phyloP scores from a whole-genome alignment of 2,888 invertebrate species.

The Criorhina ranunculi region DNA sequence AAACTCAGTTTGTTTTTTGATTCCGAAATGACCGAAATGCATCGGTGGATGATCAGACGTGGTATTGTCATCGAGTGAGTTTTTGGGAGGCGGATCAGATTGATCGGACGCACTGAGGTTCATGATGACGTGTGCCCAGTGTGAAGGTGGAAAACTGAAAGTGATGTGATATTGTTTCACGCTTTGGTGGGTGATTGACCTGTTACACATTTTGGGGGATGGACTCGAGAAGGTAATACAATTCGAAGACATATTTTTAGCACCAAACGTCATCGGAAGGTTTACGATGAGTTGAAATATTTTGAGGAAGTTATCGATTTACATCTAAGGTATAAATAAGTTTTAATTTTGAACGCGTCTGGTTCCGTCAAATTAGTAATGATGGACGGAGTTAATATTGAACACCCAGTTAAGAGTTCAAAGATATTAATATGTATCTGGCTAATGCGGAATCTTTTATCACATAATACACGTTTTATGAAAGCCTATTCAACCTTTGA shows the following conservation, averaged over 20 bases:
- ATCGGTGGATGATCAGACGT: conserved; percentile 29
- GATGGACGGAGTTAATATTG: background rate
- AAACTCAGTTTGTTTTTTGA: conserved; percentile 32
- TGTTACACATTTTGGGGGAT: conserved; percentile 36
- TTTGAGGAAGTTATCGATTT: background rate
- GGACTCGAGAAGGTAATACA: conserved; percentile 12
- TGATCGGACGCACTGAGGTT: conserved; percentile 23
- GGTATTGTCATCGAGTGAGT: conserved; percentile 51
- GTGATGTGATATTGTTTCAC: conserved; percentile 46
- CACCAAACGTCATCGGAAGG: conserved; percentile 30
- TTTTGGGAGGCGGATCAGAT: conserved; percentile 36
- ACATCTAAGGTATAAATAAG: conserved; percentile 13
- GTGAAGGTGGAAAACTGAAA: conserved; percentile 64
- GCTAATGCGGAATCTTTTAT: too few species aligned
- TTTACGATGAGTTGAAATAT: background rate
- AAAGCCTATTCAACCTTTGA: too few species aligned
- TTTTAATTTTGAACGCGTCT: background rate
- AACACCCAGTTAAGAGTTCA: too few species aligned
- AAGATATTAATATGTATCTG: too few species aligned
- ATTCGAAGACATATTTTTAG: conserved; percentile 36
- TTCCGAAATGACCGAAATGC: conserved; percentile 24
- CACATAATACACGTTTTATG: too few species aligned
- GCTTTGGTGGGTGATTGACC: conserved; percentile 55
- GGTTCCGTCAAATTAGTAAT: conserved; percentile 4
- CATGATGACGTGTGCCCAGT: conserved; percentile 28